Evolutionary conservation across 2,113 vertebrate genomes (phyloP), one percentile per base, ranked within the genome.

Genomic region (Ciconia stormi): DNA sequence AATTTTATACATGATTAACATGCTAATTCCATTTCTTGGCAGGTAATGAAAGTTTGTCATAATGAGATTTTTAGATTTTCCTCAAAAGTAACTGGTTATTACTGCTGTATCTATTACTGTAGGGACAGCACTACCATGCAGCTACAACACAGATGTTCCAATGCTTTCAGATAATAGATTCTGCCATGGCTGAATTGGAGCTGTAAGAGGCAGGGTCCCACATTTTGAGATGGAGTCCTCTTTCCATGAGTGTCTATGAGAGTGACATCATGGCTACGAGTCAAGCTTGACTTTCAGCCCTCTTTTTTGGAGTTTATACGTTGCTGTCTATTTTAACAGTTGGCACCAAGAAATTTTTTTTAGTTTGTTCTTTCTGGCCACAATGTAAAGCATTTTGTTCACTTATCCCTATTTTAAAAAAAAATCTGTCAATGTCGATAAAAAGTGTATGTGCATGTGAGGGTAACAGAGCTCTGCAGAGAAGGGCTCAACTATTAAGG

Each of bases 251-350:
- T 66, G 25, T 70, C 46, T 9, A 6, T 34, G 27, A 61, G 32
- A 69, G 13, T 69, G 44, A 30, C n/a, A 40, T 44, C 7, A 2
- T 44, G 44, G 32, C 63, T 63, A 42, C 3, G 1, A 87, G 19
- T 44, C 40, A 53, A 58, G 16, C 40, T 78, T 66, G 30, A 71
- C 10, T 61, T 72, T 81, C 47, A 77, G 16, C 22, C 32, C 13
- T 71, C 16, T 38, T 74, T 77, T 70, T 95, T 69, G 30, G 44
- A 72, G 62, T 86, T 91, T 95, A 52, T 91, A 84, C 11, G 27
- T 92, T 96, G 16, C 30, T 66, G 15, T 95, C 79, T 95, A 29
- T 86, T 97, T 97, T 96, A 83, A 84, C 55, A 83, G 85, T 90
- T 97, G 74, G 50, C 25, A 88, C 20, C 42, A 78, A 79, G 55